Conservation (phyloP, 2,888 invertebrate species). For the Netelia fuscicornis region DNA sequence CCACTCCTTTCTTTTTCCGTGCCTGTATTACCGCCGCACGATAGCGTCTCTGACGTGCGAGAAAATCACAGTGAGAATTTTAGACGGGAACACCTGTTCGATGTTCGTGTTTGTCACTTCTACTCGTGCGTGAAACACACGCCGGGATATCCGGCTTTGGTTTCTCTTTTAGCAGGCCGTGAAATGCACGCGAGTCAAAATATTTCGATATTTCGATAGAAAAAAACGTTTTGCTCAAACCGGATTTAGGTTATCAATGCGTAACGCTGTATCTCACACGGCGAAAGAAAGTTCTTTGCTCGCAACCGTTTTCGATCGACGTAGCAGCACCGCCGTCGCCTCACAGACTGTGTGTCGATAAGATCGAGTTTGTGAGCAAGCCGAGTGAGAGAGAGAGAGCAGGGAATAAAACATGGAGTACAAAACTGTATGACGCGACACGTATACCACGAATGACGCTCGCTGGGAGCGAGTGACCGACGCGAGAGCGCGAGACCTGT, state of each 20-base stretch:
- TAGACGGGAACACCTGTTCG: conserved; percentile 76
- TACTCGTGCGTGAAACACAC: neutral
- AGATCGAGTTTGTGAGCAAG: conserved; percentile 36
- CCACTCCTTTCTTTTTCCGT: conserved; percentile 22
- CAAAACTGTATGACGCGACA: neutral
- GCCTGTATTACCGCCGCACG: conserved; percentile 40
- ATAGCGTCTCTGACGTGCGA: conserved; percentile 8
- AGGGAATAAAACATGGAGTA: neutral
- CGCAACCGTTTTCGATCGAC: conserved; percentile 20
- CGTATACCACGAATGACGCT: neutral
- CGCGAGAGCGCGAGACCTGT: neutral
- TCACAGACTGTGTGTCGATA: conserved; percentile 62
- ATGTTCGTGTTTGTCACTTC: conserved; percentile 65
- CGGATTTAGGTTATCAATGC: conserved; percentile 21
- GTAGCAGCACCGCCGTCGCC: conserved; percentile 40
- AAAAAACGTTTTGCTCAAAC: conserved; percentile 2
- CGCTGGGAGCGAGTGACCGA: no score
- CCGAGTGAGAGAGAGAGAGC: neutral
- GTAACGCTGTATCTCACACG: conserved; percentile 10
- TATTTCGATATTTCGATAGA: neutral
- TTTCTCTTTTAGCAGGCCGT: neutral
- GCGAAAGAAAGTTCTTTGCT: neutral
- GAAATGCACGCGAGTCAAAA: neutral
- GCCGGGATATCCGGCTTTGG: neutral
- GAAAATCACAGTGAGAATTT: conserved; percentile 45